Conservation (phyloP, 2,797 vertebrate genomes). For the Siniperca scherzeri region DNA sequence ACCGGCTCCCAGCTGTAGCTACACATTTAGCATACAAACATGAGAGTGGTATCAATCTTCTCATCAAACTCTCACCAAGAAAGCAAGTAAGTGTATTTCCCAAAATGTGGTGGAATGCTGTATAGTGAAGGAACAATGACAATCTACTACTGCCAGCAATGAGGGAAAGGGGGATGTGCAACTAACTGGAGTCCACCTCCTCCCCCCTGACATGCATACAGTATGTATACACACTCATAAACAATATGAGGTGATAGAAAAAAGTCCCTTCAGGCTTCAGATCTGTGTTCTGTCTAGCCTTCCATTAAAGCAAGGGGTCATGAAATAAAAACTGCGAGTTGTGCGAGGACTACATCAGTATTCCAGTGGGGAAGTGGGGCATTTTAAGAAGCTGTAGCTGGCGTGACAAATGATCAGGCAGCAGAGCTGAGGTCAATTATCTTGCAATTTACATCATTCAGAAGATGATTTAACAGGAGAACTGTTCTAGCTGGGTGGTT, state of each 20-base stretch:
- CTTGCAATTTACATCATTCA: conserved; percentile 51
- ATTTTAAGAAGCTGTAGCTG: conserved; percentile 50
- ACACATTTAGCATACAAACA: not conserved
- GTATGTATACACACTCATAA: not conserved
- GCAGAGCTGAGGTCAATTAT: conserved; percentile 60
- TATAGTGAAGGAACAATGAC: not conserved
- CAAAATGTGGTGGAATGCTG: not conserved
- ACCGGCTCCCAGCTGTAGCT: not conserved
- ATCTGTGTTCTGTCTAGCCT: not conserved
- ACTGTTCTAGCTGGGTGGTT: conserved; percentile 42
- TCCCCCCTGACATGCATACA: not conserved
- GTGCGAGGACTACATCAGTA: conserved; percentile 39
- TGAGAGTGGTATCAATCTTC: not conserved
- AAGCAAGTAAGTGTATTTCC: not conserved
- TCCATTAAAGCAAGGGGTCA: conserved; percentile 26
- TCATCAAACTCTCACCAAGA: not conserved
- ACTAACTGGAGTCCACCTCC: not conserved
- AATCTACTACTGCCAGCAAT: not conserved
- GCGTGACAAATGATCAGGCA: conserved; percentile 55
- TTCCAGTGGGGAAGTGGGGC: conserved; percentile 28
- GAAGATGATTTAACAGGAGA: conserved; percentile 50
- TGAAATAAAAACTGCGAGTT: conserved; percentile 37
- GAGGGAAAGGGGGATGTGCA: not conserved
- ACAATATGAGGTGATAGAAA: not conserved
- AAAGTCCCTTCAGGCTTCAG: conserved; percentile 1